These are phyloP conservation scores for Anolis sagrei DNA, from an alignment of 2,113 vertebrate genomes.

Conservation along the genomic window DNA sequence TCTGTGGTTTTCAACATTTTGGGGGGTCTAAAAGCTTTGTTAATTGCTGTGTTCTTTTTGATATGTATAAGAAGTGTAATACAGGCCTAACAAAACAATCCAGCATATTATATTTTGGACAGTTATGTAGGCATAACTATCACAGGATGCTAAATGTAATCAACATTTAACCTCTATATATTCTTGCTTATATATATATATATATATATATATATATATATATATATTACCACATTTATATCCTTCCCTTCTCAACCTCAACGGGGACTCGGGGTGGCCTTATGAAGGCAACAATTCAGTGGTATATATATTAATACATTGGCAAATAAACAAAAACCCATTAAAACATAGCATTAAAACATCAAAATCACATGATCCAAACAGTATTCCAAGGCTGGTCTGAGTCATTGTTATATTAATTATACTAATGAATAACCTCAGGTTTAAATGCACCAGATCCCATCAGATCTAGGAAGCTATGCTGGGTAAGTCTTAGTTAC, in stretches of 20 bases:
- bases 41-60: background rate
- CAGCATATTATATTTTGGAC: background rate
- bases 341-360: too few species aligned
- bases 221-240: too few species aligned
- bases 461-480: background rate
- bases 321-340: too few species aligned
- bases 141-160: background rate
- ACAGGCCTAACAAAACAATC: background rate
- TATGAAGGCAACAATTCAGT: too few species aligned
- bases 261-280: too few species aligned
- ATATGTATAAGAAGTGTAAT: background rate
- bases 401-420: too few species aligned
- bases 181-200: background rate
- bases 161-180: background rate
- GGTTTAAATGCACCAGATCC: background rate
- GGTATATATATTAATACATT: too few species aligned
- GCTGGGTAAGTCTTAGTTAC: background rate
- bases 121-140: background rate
- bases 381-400: too few species aligned
- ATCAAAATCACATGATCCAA: too few species aligned
- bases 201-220: too few species aligned
- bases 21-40: background rate
- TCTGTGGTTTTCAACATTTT: background rate
- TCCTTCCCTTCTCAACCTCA: too few species aligned
- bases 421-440: background rate